Evolutionary conservation across 2,888 invertebrate genomes (phyloP), one percentile per base, ranked within the genome.

Genomic region (Frankliniella fusca): DNA sequence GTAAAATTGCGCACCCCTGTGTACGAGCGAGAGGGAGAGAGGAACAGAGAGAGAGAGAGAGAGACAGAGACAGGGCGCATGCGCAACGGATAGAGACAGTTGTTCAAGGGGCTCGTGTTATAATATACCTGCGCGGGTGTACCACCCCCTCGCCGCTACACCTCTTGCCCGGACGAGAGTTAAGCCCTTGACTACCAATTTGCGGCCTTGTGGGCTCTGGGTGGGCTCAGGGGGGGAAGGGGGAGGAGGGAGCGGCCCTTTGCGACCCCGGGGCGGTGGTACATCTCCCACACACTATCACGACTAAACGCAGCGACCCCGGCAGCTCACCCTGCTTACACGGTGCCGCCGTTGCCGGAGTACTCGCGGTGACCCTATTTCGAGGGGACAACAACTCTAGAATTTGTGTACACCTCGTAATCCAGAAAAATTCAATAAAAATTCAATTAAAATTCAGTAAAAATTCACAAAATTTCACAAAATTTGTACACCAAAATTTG

Each of bases 1-100:
- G 70, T 76, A 76, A 76, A 76, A 76, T 76, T 76, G 70, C 70
- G 70, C 70, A 76, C 23, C 70, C 70, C 70, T 76, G 27, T 76
- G 70, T 76, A 76, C 70, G 70, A 76, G 70, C 12, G 70, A 27
- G 70, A 76, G 70, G 27, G 23, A 20, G n/a, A 18, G 61, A n/a
- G 61, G 3, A 3, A 61, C 0, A 61, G 61, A 61, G 61, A 10
- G 61, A 61, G 61, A 61, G 61, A 15, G 15, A 61, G 61, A 15
- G 61, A 15, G 61, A 15, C 18, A 15, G 61, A 15, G 61, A 54
- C 5, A 54, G 54, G 18, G 2, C 3, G 2, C 12, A 18, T 1
- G 54, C 12, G 54, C 7, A 18, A 61, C 18, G n/a, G 61, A 61
- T 18, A 61, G 61, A 61, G 61, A n/a, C 20, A 61, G 20, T 20